These are phyloP conservation scores for Dromas ardeola DNA, from an alignment of 2,113 vertebrate species.

Conservation along the genomic window DNA sequence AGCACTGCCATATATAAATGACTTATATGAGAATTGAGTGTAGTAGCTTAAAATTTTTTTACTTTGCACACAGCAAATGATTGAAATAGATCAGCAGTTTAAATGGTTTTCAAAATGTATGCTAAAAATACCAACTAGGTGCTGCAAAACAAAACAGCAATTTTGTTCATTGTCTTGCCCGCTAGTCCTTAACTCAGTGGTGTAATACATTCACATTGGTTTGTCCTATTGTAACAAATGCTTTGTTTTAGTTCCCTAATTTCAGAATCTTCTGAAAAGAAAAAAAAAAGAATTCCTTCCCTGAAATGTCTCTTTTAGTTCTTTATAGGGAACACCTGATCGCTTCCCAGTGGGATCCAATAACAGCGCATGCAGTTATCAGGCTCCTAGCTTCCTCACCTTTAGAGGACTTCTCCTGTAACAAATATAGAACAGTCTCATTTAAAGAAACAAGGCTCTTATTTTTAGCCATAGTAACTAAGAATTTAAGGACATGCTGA, in stretches of 20 bases:
- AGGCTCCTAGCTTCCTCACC: not conserved
- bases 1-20: not conserved
- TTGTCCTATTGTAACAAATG: not conserved
- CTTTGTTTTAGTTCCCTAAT: not conserved
- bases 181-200: not conserved
- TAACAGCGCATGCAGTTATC: fast-evolving
- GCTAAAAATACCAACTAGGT: not conserved
- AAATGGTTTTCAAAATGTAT: not conserved
- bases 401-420: not conserved
- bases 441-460: not conserved
- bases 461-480: not conserved
- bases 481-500: not conserved
- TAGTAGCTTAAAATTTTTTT: not conserved
- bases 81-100: not conserved
- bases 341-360: not conserved
- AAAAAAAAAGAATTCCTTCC: not conserved
- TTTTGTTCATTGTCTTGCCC: not conserved
- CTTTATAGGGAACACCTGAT: not conserved
- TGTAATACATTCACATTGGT: not conserved
- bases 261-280: not conserved
- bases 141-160: not conserved
- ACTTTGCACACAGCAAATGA: not conserved
- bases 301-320: not conserved
- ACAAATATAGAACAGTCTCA: not conserved
- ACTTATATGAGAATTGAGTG: not conserved